Percentiles rank a stretch among this genome's conserved stretches.
phyloP scores from a whole-genome alignment of 1,140 invertebrate species.

The Hylaeus volcanicus region DNA sequence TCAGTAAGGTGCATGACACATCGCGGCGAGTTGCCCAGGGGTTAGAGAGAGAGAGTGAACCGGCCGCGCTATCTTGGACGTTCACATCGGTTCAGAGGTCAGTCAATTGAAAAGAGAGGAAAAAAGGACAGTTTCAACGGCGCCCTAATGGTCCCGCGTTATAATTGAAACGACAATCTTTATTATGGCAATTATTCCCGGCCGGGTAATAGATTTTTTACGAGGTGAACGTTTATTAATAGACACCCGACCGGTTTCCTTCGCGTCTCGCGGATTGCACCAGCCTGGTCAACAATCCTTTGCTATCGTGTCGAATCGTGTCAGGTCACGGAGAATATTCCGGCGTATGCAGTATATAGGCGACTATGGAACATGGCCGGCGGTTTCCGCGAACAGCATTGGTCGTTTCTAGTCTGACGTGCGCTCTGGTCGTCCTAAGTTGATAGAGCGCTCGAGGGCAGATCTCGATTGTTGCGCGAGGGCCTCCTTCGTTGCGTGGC shows the following conservation, averaged over 20 bases:
- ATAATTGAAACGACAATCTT: slow-evolving; percentile 46
- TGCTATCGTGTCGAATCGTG: slow-evolving; percentile 51
- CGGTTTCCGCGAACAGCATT: neutral
- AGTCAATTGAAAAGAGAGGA: slow-evolving; percentile 34
- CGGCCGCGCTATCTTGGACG: slow-evolving; percentile 32
- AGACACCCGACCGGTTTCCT: slow-evolving; percentile 13
- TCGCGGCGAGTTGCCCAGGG: neutral
- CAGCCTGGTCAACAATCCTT: slow-evolving; percentile 44
- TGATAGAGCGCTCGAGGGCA: too few relatives aligned
- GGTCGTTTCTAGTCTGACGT: too few relatives aligned
- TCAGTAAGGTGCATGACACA: slow-evolving; percentile 48
- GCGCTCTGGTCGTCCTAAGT: too few relatives aligned
- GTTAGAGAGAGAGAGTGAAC: slow-evolving; percentile 9
- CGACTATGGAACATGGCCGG: neutral
- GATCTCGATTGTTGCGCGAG: too few relatives aligned
- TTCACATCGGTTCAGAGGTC: slow-evolving; percentile 43
- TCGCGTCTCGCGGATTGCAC: neutral
- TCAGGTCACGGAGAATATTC: slow-evolving; percentile 44
- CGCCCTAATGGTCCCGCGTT: slow-evolving; percentile 38
- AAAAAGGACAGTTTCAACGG: slow-evolving; percentile 8
- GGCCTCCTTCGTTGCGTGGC: too few relatives aligned
- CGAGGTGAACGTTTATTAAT: slow-evolving; percentile 46
- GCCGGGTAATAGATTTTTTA: slow-evolving; percentile 25
- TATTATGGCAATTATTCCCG: slow-evolving; percentile 50
- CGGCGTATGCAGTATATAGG: neutral